Evolutionary conservation across 2,888 invertebrate species (phyloP).

Genomic region (Ashinkailepas kermadecensis): DNA sequence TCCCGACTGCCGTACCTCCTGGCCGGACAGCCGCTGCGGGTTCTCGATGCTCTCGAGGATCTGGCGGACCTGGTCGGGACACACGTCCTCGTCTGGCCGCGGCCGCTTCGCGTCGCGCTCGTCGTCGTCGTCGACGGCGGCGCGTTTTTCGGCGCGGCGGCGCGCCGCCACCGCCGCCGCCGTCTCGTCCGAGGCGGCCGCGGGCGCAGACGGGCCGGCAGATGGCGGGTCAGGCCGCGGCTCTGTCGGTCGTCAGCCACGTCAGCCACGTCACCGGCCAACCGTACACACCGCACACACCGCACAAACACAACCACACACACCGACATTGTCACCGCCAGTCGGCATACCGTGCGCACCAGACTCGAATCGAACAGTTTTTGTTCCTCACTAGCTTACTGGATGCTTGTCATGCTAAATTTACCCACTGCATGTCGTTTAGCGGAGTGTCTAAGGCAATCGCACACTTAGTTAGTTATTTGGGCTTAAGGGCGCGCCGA

Average conservation of each 20-base stretch:
- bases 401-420: too few relatives aligned
- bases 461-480: too few relatives aligned
- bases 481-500: too few relatives aligned
- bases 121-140: constrained; percentile 25
- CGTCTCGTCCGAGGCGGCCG: not conserved
- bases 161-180: constrained; percentile 9
- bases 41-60: constrained; percentile 75
- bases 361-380: too few relatives aligned
- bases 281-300: too few relatives aligned
- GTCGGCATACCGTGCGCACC: too few relatives aligned
- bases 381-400: too few relatives aligned
- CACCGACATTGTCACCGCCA: too few relatives aligned
- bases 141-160: constrained; percentile 26
- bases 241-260: not conserved
- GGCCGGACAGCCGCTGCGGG: constrained; percentile 26
- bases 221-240: not conserved
- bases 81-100: not conserved
- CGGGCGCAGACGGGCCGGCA: not conserved
- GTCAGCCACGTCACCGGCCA: too few relatives aligned
- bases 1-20: not conserved
- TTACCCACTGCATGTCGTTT: too few relatives aligned
- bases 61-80: constrained; percentile 64
- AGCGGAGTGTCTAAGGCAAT: too few relatives aligned
- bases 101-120: constrained; percentile 1
- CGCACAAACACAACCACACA: too few relatives aligned